Percentiles rank a stretch among this genome's conserved stretches.
Conservation (phyloP, 2,113 vertebrate genomes). For the Rissa tridactyla region DNA sequence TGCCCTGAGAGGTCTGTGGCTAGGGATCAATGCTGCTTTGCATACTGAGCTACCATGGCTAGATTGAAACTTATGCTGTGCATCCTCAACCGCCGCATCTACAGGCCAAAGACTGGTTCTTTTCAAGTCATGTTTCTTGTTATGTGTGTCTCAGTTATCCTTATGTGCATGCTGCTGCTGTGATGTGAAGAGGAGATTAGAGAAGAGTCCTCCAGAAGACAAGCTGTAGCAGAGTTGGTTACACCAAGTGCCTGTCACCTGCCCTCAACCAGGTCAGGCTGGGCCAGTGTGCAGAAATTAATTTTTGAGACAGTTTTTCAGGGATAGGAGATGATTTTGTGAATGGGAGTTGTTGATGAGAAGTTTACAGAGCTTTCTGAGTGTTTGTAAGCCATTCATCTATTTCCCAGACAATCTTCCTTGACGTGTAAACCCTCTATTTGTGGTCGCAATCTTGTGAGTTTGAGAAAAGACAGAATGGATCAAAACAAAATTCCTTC, state of each 20-base stretch:
- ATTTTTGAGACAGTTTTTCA: neutral
- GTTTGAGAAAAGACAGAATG: neutral
- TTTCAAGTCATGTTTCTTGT: neutral
- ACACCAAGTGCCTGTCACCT: neutral
- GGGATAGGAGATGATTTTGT: neutral
- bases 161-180: neutral
- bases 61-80: neutral
- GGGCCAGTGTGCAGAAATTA: neutral
- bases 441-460: neutral
- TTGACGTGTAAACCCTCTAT: rapidly evolving
- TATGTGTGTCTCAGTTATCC: neutral
- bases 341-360: neutral
- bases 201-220: neutral
- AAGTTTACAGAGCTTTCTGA: neutral
- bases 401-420: neutral
- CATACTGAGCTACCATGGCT: neutral
- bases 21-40: neutral
- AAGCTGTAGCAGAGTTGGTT: neutral
- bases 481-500: neutral
- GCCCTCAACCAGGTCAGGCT: neutral
- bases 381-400: neutral
- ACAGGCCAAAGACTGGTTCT: rapidly evolving
- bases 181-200: neutral
- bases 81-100: neutral
- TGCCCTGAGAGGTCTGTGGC: neutral